phyloP scores from a whole-genome alignment of 2,797 vertebrate genomes.

The Schizopygopsis pylzovi region DNA sequence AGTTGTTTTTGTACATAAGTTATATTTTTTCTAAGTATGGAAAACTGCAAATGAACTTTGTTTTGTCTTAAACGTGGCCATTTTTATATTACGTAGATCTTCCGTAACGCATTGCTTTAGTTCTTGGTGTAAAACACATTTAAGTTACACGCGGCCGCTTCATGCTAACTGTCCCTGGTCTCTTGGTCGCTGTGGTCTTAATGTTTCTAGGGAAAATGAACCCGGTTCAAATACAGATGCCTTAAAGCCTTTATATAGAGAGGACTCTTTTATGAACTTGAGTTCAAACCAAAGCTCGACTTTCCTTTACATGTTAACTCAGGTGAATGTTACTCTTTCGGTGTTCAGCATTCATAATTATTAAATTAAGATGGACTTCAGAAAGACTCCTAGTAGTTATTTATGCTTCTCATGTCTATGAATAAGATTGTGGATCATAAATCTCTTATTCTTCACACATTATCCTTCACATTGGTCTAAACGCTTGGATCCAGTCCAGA shows the following conservation, averaged over 20 bases:
- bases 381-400: background rate
- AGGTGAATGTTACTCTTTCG: constrained; percentile 41
- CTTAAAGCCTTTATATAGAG: constrained; percentile 22
- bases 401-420: background rate
- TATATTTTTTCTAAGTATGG: constrained; percentile 80
- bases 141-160: constrained; percentile 3
- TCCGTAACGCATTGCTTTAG: constrained; percentile 1
- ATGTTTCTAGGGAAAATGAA: constrained; percentile 1
- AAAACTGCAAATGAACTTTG: constrained; percentile 75
- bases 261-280: constrained; percentile 5
- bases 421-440: background rate
- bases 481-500: too few species aligned
- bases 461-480: too few species aligned
- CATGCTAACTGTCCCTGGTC: constrained; percentile 5
- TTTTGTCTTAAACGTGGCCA: constrained; percentile 60
- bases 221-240: background rate
- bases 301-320: constrained; percentile 38
- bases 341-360: constrained; percentile 38
- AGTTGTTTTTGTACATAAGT: constrained; percentile 78
- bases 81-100: constrained; percentile 38
- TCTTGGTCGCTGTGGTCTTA: constrained; percentile 26
- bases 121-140: constrained; percentile 4
- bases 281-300: constrained; percentile 36
- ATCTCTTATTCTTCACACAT: too few species aligned
- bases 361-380: constrained; percentile 42